Percentiles rank a stretch among this genome's conserved stretches.
phyloP scores from a whole-genome alignment of 2,113 vertebrate species.

The Rhea americana region DNA sequence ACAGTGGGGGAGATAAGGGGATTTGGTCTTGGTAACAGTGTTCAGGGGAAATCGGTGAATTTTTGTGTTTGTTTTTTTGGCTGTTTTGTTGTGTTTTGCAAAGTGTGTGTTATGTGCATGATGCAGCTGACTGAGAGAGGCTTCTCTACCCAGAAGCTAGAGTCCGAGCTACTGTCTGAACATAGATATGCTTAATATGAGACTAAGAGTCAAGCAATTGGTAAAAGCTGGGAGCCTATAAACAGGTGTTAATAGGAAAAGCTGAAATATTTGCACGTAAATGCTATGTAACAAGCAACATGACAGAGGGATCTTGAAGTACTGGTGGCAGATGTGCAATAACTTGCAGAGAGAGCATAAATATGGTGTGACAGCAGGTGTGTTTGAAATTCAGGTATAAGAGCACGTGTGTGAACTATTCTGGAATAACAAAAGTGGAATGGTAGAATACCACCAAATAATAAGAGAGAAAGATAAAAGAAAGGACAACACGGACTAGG shows the following conservation, averaged over 20 bases:
- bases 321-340: background rate
- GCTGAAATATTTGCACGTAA: background rate
- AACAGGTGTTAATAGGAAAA: background rate
- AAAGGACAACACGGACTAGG: background rate
- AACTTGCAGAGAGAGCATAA: background rate
- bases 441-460: constrained; percentile 20
- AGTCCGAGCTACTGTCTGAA: background rate
- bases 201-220: background rate
- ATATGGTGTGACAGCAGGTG: background rate
- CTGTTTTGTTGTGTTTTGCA: background rate
- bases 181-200: background rate
- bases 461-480: constrained; percentile 28
- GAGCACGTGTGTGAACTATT: background rate
- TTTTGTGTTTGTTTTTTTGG: background rate
- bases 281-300: background rate
- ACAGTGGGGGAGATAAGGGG: background rate
- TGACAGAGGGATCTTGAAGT: background rate
- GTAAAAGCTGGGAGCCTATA: background rate
- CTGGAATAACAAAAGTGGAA: constrained; percentile 14
- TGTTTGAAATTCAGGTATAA: background rate
- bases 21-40: background rate
- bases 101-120: background rate
- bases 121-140: background rate
- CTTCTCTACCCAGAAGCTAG: background rate
- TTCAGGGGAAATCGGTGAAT: background rate